Base-by-base conservation (phyloP, 1,140 invertebrate genomes). In the Cryptotermes secundus region DNA sequence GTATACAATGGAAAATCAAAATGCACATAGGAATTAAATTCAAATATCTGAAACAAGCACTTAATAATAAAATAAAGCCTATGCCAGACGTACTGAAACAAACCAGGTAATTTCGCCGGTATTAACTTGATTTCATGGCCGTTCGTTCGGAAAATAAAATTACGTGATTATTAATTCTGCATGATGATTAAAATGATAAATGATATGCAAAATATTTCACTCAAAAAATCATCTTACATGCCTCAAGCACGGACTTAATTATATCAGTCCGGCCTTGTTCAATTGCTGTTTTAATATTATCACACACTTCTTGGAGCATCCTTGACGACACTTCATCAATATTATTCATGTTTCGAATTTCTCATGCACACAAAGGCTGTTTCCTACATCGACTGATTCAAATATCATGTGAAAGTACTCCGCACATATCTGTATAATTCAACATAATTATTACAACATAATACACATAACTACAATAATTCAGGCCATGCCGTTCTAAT, bases 181-280 rank as follows among this genome's bases (percentile, higher is more conserved):
- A 49, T 19, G 45, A 49, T 4, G 19, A 49, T 49, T 22, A 49
- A 49, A 49, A 49, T 19, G 14, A 19, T 22, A 49, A 49, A 14
- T 16, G 19, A 4, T 82, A 83, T 79, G 53, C 34, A 83, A 10
- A 82, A 36, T 81, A 35, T 72, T n/a, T n/a, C 65, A 83, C 79
- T 84, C 81, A 53, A 31, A 83, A 86, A 85, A 59, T 3, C 42
- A 85, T 79, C 91, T 89, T 91, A 93, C 93, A 92, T 83, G 92
- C 91, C 81, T 93, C 92, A 35, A 94, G 88, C 34, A 93, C 89
- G 42, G 92, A 90, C 86, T 92, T 90, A 36, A 94, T 90, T 85
- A 94, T 92, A 87, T 94, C 93, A 26, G 92, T 93, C 85, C 93
- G 90, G 34, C 93, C 93, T 86, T 90, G 90, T 86, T 92, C 91